phyloP scores from a whole-genome alignment of 2,797 vertebrate genomes.

The Sebastes alutus region DNA sequence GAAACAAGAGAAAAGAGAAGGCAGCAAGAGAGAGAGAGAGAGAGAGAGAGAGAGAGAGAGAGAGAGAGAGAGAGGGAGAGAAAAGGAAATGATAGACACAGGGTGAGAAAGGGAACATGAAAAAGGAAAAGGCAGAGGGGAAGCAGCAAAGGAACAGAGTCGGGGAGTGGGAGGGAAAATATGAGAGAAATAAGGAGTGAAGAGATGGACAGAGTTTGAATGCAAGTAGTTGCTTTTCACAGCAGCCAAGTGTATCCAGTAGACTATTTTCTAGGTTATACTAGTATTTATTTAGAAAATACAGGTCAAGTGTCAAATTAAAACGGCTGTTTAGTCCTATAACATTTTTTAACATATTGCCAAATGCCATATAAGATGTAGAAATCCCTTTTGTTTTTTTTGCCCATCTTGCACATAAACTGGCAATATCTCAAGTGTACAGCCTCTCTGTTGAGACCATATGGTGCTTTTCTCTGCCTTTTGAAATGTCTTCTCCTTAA shows the following conservation, averaged over 20 bases:
- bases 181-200: constrained; percentile 21
- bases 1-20: constrained; percentile 44
- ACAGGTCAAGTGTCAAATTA: background rate
- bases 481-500: constrained; percentile 13
- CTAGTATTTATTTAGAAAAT: background rate
- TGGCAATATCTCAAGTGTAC: background rate
- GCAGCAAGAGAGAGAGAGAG: constrained; percentile 11
- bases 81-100: constrained; percentile 41
- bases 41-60: constrained; percentile 1
- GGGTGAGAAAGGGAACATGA: constrained; percentile 32
- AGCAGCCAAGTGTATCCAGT: constrained; percentile 38
- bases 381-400: background rate
- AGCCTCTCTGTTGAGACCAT: constrained; percentile 32
- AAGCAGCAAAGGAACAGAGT: constrained; percentile 33
- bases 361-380: background rate
- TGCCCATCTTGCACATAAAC: background rate
- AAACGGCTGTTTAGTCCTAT: background rate
- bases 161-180: constrained; percentile 21
- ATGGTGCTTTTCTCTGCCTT: constrained; percentile 31
- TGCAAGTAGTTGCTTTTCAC: constrained; percentile 45
- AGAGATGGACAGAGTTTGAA: constrained; percentile 31
- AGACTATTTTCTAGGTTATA: background rate
- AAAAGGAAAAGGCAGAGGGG: constrained; percentile 32
- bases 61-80: constrained; percentile 7
- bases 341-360: background rate